A percentile compares a stretch with the other conserved stretches of the same genome.
These are phyloP conservation scores for Mionectes macconnelli DNA, from an alignment of 2,113 vertebrate species.

Conservation along the genomic window DNA sequence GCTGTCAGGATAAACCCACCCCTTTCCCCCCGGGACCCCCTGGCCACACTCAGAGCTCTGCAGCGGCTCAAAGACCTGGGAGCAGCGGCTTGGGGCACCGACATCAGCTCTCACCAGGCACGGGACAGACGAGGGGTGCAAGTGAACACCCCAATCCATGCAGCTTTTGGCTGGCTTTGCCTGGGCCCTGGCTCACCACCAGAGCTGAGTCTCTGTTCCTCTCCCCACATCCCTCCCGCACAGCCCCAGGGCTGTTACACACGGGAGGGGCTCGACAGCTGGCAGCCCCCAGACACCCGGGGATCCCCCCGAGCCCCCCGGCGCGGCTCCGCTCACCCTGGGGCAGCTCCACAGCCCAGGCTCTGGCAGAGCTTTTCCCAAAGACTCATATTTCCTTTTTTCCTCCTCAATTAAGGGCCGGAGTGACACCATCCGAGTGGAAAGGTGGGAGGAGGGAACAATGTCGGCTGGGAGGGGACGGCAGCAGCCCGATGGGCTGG, in stretches of 20 bases:
- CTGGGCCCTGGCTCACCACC: accelerated
- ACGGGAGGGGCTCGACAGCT: accelerated
- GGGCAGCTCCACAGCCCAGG: background rate
- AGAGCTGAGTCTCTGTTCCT: accelerated
- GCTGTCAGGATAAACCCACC: background rate
- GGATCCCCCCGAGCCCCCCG: background rate
- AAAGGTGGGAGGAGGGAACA: constrained; percentile 28
- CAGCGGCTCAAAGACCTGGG: background rate
- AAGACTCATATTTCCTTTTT: background rate
- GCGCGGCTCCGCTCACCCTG: background rate
- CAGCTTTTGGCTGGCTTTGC: background rate
- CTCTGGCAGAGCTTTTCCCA: background rate
- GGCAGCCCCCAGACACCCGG: background rate
- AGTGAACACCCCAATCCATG: accelerated
- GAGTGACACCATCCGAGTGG: constrained; percentile 38
- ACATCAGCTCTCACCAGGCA: background rate
- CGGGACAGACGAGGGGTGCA: accelerated
- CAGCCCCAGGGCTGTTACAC: accelerated
- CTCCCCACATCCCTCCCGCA: background rate
- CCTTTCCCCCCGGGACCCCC: background rate
- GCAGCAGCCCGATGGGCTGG: background rate
- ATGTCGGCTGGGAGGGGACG: background rate
- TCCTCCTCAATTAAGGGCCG: constrained; percentile 30
- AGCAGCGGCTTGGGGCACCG: background rate
- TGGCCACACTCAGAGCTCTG: background rate